Evolutionary conservation across 2,888 invertebrate species (phyloP).

Genomic region (Monochamus alternatus): DNA sequence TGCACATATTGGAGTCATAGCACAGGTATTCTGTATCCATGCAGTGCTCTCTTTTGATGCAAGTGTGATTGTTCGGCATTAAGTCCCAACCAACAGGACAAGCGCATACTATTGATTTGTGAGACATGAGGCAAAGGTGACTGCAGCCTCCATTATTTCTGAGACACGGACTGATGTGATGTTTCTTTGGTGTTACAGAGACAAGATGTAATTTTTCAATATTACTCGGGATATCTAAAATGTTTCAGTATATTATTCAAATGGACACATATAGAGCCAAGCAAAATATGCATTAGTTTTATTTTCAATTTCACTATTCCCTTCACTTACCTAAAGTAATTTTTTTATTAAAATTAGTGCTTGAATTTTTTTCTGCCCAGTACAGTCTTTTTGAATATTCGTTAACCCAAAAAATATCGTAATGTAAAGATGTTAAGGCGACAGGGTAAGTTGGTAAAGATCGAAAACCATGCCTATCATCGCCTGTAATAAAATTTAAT

Average conservation of each 20-base stretch:
- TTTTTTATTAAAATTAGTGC: slow-evolving; percentile 65
- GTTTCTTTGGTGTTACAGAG: slow-evolving; percentile 69
- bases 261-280: no score
- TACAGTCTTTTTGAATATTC: slow-evolving; percentile 74
- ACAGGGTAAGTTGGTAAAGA: slow-evolving; percentile 70
- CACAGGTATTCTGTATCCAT: slow-evolving; percentile 68
- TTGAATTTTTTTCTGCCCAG: slow-evolving; percentile 75
- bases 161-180: slow-evolving; percentile 75
- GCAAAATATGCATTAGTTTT: no score
- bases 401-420: slow-evolving; percentile 82
- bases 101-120: slow-evolving; percentile 68
- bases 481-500: slow-evolving; percentile 58
- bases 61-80: slow-evolving; percentile 73
- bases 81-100: slow-evolving; percentile 81
- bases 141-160: slow-evolving; percentile 79
- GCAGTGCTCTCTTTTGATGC: slow-evolving; percentile 73
- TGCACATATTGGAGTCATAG: slow-evolving; percentile 71
- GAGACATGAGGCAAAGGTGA: slow-evolving; percentile 79
- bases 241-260: neutral
- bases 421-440: slow-evolving; percentile 76
- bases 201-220: slow-evolving; percentile 71
- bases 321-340: slow-evolving; percentile 66
- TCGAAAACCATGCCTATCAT: slow-evolving; percentile 67
- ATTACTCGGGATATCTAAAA: slow-evolving; percentile 61
- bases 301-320: no score